Evolutionary conservation across 2,888 invertebrate genomes (phyloP).

Genomic region (Zaprionus lineosus): DNA sequence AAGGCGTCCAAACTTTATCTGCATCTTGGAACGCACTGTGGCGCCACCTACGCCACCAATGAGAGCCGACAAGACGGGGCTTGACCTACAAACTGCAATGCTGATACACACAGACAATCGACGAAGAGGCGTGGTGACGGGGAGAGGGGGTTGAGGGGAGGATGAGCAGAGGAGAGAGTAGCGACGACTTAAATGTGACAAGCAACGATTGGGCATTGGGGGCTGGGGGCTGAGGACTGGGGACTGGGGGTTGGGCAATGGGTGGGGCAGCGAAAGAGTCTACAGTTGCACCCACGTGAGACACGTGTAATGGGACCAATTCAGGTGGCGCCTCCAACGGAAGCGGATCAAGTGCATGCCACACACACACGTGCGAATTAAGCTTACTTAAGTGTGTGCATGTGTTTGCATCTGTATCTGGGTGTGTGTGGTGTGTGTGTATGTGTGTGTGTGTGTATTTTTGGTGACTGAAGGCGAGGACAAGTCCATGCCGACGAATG

Average conservation of each 20-base stretch:
- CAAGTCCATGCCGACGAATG: conserved; percentile 46
- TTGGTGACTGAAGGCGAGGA: conserved; percentile 17
- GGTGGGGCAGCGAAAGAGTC: not conserved
- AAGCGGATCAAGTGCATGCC: conserved; percentile 67
- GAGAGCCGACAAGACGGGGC: conserved; percentile 46
- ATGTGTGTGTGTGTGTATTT: not conserved
- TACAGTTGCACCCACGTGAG: conserved; percentile 37
- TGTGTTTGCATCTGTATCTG: not conserved
- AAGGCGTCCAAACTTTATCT: conserved; percentile 33
- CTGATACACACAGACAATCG: conserved; percentile 1
- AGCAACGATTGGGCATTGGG: not conserved
- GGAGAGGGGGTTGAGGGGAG: not conserved
- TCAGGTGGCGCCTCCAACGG: conserved; percentile 39
- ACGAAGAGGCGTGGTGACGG: not conserved
- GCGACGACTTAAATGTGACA: too few relatives aligned
- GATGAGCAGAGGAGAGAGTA: not conserved
- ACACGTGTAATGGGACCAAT: conserved; percentile 34
- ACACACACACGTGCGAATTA: conserved; percentile 12
- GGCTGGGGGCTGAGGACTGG: too few relatives aligned
- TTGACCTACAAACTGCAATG: conserved; percentile 58
- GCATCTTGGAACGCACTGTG: conserved; percentile 36
- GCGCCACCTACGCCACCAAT: conserved; percentile 36
- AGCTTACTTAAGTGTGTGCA: not conserved
- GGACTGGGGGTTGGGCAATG: not conserved
- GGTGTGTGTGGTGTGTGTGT: too few relatives aligned